Base-by-base conservation (phyloP, 2,113 vertebrate species). In the Lepus americanus region DNA sequence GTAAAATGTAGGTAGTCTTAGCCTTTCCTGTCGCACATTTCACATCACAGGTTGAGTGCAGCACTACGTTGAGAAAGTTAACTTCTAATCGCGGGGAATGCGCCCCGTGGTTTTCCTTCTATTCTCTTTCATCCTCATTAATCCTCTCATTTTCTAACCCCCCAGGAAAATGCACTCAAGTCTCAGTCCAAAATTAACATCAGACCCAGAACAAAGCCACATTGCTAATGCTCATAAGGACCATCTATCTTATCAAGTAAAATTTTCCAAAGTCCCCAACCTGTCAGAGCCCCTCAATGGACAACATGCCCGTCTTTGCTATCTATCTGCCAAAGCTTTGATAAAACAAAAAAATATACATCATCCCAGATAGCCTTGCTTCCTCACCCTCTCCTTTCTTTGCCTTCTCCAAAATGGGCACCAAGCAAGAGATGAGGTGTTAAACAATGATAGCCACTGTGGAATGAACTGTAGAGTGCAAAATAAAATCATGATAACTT, bases 401-500 rank as follows among this genome's bases (percentile, higher is more conserved):
- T 36, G 11, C 70, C 72, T 80, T 89, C 27, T 86, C 53, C 74
- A 69, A 87, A 97, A 95, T 20, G 96, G 86, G 78, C 53, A 89
- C 69, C n/a, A 49, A 70, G 25, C 59, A 77, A 90, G 80, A 84
- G 53, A 92, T 85, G 70, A 53, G n/a, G 55, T 87, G 1, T 87
- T 89, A 78, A 95, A 95, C 51, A 96, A 86, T 33, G 72, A 94
- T 19, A 88, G 25, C 55, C 19, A 73, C 83, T 92, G 31, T 67
- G 55, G 80, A 97, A 84, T 88, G 36, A 95, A 78, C 33, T 36
- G 23, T 39, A 51, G 61, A 79, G 27, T 87, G 82, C 44, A 90
- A 96, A 97, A 92, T 95, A 94, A 95, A 96, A 73, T 94, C 87
- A 96, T 90, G 85, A 83, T 95, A 95, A 87, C 55, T 96, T 96